Evolutionary conservation across 2,888 invertebrate species (phyloP).

Genomic region (Penaeus monodon): DNA sequence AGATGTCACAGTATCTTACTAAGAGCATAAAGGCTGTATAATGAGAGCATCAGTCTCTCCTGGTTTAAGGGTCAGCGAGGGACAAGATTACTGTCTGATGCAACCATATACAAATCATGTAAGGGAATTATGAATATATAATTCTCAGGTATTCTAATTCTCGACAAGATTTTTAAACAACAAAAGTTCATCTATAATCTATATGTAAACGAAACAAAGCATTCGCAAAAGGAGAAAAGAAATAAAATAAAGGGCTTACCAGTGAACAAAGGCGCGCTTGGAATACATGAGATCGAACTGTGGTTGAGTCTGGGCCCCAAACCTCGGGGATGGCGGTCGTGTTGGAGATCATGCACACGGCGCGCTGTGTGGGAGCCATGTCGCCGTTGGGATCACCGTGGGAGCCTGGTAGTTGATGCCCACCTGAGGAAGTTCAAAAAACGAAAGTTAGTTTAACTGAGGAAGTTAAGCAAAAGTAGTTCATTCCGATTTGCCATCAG

Average conservation of each 20-base stretch:
- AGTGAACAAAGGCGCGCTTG: constrained; percentile 89
- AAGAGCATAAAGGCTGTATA: background rate
- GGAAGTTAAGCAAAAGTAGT: background rate
- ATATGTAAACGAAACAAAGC: background rate
- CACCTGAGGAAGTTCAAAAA: constrained; percentile 45
- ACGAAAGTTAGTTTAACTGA: background rate
- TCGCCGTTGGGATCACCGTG: constrained; percentile 68
- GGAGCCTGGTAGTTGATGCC: constrained; percentile 72
- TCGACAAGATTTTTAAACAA: too few species aligned
- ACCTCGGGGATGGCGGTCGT: constrained; percentile 95
- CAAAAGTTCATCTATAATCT: too few species aligned
- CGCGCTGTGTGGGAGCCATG: constrained; percentile 70
- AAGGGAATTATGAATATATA: too few species aligned
- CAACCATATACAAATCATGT: too few species aligned
- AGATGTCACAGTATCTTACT: background rate
- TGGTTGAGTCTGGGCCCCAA: constrained; percentile 83
- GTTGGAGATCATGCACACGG: constrained; percentile 80
- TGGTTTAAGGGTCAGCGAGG: too few species aligned
- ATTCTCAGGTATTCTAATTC: too few species aligned
- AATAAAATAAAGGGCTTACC: constrained; percentile 73
- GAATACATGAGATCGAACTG: constrained; percentile 85
- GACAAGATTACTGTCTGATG: too few species aligned
- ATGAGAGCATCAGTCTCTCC: too few species aligned
- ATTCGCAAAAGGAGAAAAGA: background rate
- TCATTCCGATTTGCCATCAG: too few species aligned